These are phyloP conservation scores for Nomada fucata DNA, from an alignment of 2,888 invertebrate species.

Conservation along the genomic window DNA sequence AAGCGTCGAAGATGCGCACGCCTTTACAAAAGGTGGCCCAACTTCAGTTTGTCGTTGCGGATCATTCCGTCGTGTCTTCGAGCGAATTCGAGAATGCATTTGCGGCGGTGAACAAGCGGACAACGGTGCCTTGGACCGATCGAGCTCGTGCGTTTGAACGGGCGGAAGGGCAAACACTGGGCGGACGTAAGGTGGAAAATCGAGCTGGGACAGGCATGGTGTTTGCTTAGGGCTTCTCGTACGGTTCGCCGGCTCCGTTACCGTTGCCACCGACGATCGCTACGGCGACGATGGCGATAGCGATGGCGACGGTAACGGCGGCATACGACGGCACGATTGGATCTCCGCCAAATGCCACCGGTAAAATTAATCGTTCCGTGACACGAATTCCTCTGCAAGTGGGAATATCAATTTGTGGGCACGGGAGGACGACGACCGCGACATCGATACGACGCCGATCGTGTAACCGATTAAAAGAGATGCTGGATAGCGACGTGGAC, in stretches of 20 bases:
- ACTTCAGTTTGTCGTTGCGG: no score
- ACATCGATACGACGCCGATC: conserved; percentile 12
- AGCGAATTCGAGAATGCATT: no score
- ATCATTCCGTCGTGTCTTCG: no score
- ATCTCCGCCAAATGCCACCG: conserved; percentile 77
- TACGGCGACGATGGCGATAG: conserved; percentile 41
- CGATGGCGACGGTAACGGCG: conserved; percentile 36
- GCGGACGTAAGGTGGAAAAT: no score
- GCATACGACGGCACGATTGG: conserved; percentile 69
- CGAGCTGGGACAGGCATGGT: not conserved
- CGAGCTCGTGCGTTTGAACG: not conserved
- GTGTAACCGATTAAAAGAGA: not conserved
- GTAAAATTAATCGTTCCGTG: conserved; percentile 81
- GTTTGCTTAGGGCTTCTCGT: conserved; percentile 45
- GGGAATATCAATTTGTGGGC: conserved; percentile 79
- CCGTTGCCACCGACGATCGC: conserved; percentile 32
- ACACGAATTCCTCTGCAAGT: conserved; percentile 80
- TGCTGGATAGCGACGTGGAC: not conserved
- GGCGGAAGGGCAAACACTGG: not conserved
- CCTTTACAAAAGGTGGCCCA: no score
- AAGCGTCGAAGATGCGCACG: no score
- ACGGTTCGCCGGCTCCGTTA: conserved; percentile 34
- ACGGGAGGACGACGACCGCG: conserved; percentile 36
- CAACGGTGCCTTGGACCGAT: no score
- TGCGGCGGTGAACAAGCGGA: no score